Conservation (phyloP, 2,888 invertebrate species). For the Drosophila anomelani region DNA sequence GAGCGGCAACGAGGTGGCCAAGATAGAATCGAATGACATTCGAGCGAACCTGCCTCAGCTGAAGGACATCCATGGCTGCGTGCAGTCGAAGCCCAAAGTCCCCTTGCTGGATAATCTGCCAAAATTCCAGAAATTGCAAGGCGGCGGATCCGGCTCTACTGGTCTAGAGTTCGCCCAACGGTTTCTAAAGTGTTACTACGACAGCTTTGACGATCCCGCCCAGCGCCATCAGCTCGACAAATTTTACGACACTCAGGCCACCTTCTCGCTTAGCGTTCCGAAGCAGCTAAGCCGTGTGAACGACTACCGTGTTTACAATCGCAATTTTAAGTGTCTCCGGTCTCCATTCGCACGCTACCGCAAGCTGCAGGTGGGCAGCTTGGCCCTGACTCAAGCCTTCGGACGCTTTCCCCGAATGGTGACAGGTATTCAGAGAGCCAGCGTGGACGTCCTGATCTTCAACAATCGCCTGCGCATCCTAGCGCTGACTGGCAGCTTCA, state of each 20-base stretch:
- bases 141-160: background rate
- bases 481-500: slow-evolving; percentile 22
- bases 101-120: background rate
- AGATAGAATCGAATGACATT: background rate
- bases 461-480: slow-evolving; percentile 17
- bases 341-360: slow-evolving; percentile 13
- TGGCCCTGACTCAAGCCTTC: slow-evolving; percentile 16
- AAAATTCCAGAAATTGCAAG: background rate
- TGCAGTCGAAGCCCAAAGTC: background rate
- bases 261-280: slow-evolving; percentile 39
- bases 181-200: slow-evolving; percentile 25
- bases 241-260: slow-evolving; percentile 19
- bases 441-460: slow-evolving; percentile 9
- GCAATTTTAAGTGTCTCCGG: slow-evolving; percentile 8
- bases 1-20: slow-evolving; percentile 37
- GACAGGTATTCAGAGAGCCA: background rate
- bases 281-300: background rate
- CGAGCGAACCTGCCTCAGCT: slow-evolving; percentile 30
- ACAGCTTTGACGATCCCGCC: slow-evolving; percentile 23
- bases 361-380: slow-evolving; percentile 29
- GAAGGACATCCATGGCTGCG: background rate
- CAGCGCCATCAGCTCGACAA: slow-evolving; percentile 13
- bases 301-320: slow-evolving; percentile 37
- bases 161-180: background rate
- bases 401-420: slow-evolving; percentile 34